Base-by-base conservation (phyloP, 2,888 invertebrate species). In the Melipona beecheii region DNA sequence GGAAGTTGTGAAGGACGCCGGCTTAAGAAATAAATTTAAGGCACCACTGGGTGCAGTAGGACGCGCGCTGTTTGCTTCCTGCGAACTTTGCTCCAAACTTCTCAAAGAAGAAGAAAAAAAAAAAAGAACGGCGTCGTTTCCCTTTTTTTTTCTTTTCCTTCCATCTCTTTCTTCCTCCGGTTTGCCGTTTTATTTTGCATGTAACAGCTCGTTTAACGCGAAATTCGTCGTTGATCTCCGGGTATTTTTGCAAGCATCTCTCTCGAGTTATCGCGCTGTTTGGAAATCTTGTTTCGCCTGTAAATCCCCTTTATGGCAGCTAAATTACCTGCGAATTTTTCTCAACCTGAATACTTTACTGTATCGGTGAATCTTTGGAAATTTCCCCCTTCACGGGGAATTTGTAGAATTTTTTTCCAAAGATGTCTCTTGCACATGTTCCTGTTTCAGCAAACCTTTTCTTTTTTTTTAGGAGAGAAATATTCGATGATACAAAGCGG, bases 21-120 rank as follows among this genome's bases (percentile, higher is more conserved):
- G 54, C 75, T 66, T 62, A 75, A 75, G 82, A 79, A 82, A 82
- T 79, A 75, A 82, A 82, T 82, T 80, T 82, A 75, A 75, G 49
- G 79, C 75, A 65, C 80, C 79, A 6, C 24, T 60, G 79, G 79
- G 75, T 60, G 82, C 70, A 66, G 43, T 60, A 65, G 75, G 58
- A 60, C 58, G 49, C 60, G 54, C 65, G 50, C 43, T 43, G 60
- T 43, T 66, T 54, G 69, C 74, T 56, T 64, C 36, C 2, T 5
- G 24, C 56, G 3, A 77, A 81, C 66, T 76, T 81, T 66, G 52
- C 66, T 60, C 60, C 36, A n/a, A 77, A 76, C 52, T 81, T 77
- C 60, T 62, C 31, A 13, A 54, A 72, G n/a, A 50, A n/a, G 17
- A 56, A 4, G 4, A 43, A 15, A 13, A 6, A n/a, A 43, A 65